Conservation (phyloP, 2,797 vertebrate genomes). For the Silurus aristotelis region DNA sequence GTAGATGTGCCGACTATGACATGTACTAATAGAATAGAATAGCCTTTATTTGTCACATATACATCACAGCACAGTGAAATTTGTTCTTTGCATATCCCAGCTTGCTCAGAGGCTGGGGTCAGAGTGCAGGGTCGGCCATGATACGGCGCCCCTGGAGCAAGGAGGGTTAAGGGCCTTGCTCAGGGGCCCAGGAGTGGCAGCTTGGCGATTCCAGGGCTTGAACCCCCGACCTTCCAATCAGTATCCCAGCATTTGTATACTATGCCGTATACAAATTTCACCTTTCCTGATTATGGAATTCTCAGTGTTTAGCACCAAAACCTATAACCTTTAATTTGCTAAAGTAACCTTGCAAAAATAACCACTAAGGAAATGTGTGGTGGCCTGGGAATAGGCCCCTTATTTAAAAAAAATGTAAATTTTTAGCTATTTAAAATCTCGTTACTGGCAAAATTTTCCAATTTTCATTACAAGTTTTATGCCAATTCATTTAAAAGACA, state of each 20-base stretch:
- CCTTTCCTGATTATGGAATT: neutral
- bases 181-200: too few species aligned
- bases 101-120: too few species aligned
- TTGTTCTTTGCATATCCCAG: too few species aligned
- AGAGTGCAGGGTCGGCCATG: too few species aligned
- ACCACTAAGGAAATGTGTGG: neutral
- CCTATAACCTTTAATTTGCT: neutral
- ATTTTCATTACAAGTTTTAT: neutral
- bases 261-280: neutral
- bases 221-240: too few species aligned
- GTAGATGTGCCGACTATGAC: conserved; percentile 20
- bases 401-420: neutral
- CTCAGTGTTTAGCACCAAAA: neutral
- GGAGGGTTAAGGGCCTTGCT: too few species aligned
- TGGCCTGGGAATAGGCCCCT: neutral
- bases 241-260: too few species aligned
- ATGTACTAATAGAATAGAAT: neutral
- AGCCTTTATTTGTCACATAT: too few species aligned
- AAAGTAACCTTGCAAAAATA: neutral
- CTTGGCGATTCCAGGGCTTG: too few species aligned
- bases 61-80: too few species aligned
- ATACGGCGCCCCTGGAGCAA: too few species aligned
- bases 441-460: neutral
- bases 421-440: neutral
- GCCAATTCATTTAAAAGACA: neutral